These are phyloP conservation scores for Rhizoglyphus robini DNA, from an alignment of 1,140 invertebrate species.

Conservation along the genomic window DNA sequence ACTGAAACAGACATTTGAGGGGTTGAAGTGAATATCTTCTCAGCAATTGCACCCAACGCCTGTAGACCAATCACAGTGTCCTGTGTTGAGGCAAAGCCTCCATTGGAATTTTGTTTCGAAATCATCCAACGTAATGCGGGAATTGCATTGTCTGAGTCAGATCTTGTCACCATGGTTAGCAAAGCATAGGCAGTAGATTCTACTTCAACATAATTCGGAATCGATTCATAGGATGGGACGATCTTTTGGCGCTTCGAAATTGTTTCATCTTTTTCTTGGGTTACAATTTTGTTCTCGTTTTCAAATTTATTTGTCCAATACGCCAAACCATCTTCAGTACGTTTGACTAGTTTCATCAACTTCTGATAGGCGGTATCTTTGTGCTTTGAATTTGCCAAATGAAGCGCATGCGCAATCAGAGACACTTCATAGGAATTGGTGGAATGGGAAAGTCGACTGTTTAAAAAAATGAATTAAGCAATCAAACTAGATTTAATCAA, in stretches of 20 bases:
- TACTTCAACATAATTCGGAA: constrained; percentile 77
- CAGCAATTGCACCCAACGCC: no score
- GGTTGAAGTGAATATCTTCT: constrained; percentile 33
- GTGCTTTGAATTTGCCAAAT: constrained; percentile 50
- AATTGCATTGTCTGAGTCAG: constrained; percentile 50
- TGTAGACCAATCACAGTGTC: no score
- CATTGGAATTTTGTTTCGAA: no score
- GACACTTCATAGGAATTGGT: constrained; percentile 62
- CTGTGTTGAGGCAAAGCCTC: no score
- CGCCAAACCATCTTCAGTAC: constrained; percentile 30
- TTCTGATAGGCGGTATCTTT: constrained; percentile 49
- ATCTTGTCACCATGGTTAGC: constrained; percentile 30
- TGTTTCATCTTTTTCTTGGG: no score
- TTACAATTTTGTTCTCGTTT: not conserved
- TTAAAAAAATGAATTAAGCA: no score
- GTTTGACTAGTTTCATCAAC: constrained; percentile 49
- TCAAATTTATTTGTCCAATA: constrained; percentile 16
- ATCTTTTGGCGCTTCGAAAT: no score
- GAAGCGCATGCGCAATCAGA: no score
- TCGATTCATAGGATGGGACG: no score
- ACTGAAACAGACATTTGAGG: constrained; percentile 37
- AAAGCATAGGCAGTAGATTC: no score
- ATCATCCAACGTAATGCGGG: constrained; percentile 59
- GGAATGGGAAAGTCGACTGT: constrained; percentile 50
- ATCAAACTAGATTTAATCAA: no score